Conservation (phyloP, 2,113 vertebrate genomes). For the Sclerurus mexicanus region DNA sequence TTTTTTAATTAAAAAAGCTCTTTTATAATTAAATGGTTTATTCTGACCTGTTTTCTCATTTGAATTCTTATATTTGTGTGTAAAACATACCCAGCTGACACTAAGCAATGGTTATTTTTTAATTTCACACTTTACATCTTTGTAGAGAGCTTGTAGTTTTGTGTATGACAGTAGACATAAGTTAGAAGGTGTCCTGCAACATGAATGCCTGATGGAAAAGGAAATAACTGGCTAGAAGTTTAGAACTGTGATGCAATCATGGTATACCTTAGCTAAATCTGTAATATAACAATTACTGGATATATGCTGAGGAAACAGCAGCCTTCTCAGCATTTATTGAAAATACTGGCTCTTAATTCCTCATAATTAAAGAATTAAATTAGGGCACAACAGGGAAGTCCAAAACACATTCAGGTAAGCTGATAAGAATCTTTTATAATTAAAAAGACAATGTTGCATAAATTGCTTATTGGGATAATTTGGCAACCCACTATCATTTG, state of each 20-base stretch:
- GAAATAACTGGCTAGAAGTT: background rate
- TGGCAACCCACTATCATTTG: background rate
- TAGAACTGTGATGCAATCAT: background rate
- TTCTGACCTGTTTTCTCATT: slow-evolving; percentile 61
- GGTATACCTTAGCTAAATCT: background rate
- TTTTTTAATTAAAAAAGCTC: slow-evolving; percentile 66
- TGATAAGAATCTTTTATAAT: background rate
- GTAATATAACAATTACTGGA: background rate
- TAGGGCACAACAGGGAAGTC: background rate
- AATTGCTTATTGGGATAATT: background rate
- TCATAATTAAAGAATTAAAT: background rate
- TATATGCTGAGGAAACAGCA: background rate
- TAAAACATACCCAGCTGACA: background rate
- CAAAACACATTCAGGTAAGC: background rate
- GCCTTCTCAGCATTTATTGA: background rate
- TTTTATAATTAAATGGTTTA: slow-evolving; percentile 77
- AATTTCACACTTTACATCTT: background rate
- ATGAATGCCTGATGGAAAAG: background rate
- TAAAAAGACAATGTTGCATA: background rate
- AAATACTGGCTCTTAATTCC: background rate
- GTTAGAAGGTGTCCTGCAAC: background rate
- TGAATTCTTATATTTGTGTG: slow-evolving; percentile 28
- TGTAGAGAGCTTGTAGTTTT: background rate
- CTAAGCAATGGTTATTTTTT: background rate
- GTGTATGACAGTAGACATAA: background rate